phyloP scores from a whole-genome alignment of 2,113 vertebrate species.

The Pollimyrus isidori region DNA sequence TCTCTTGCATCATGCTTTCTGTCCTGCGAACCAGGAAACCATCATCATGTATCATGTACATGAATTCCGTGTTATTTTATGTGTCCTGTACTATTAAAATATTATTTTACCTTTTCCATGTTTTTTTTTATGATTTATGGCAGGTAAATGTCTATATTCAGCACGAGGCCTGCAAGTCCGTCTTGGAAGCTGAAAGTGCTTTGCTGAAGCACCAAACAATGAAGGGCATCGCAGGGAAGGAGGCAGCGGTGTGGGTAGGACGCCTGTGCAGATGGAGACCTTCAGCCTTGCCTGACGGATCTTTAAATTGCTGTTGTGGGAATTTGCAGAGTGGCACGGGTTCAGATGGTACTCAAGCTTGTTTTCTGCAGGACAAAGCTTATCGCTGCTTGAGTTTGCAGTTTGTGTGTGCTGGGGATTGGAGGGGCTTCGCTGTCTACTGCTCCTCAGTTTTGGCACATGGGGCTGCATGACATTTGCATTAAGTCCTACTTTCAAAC shows the following conservation, averaged over 20 bases:
- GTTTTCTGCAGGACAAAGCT: neutral
- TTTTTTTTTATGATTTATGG: neutral
- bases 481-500: neutral
- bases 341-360: neutral
- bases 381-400: neutral
- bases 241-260: neutral
- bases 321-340: neutral
- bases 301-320: neutral
- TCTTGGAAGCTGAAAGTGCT: neutral
- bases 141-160: neutral
- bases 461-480: neutral
- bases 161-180: neutral
- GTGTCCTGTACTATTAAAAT: neutral
- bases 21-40: neutral
- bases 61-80: neutral
- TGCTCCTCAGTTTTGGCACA: neutral
- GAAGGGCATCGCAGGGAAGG: neutral
- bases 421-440: neutral
- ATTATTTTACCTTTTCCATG: neutral
- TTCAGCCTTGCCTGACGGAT: neutral
- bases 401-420: neutral
- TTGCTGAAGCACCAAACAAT: neutral
- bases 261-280: neutral
- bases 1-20: conserved; percentile 27
- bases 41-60: neutral